phyloP scores from a whole-genome alignment of 2,888 invertebrate genomes.

The Spodoptera picta region DNA sequence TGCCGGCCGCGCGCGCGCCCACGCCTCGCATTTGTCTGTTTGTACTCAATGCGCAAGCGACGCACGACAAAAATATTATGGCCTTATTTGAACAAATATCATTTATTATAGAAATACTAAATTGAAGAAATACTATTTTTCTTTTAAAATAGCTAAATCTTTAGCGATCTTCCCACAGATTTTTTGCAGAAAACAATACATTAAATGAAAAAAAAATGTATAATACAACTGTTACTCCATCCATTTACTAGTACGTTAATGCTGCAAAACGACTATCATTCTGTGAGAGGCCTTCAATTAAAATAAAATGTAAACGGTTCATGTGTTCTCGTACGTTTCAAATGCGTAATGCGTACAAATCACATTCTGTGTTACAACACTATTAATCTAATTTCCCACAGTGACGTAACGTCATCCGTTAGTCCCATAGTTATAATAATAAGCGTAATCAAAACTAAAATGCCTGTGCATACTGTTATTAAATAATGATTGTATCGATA shows the following conservation, averaged over 20 bases:
- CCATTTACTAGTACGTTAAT: conserved; percentile 21
- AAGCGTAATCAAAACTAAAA: conserved; percentile 66
- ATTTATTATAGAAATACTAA: too few relatives aligned
- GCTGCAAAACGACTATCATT: conserved; percentile 27
- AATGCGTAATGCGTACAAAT: conserved; percentile 44
- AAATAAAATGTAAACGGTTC: conserved; percentile 38
- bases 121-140: too few relatives aligned
- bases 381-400: conserved; percentile 52
- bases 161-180: too few relatives aligned
- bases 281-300: conserved; percentile 28
- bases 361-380: conserved; percentile 53
- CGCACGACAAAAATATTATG: conserved; percentile 47
- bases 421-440: conserved; percentile 66
- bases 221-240: conserved; percentile 20
- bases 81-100: conserved; percentile 28
- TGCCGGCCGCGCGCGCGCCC: conserved; percentile 67
- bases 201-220: too few relatives aligned
- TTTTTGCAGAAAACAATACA: too few relatives aligned
- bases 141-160: too few relatives aligned
- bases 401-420: conserved; percentile 52
- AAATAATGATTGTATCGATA: too few relatives aligned
- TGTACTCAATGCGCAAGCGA: conserved; percentile 50
- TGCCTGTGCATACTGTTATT: conserved; percentile 41
- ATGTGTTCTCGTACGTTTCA: conserved; percentile 38
- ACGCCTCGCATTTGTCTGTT: conserved; percentile 66